Evolutionary conservation across 2,113 vertebrate species (phyloP), one percentile per base, ranked within the genome.

Genomic region (Heliornis fulica): DNA sequence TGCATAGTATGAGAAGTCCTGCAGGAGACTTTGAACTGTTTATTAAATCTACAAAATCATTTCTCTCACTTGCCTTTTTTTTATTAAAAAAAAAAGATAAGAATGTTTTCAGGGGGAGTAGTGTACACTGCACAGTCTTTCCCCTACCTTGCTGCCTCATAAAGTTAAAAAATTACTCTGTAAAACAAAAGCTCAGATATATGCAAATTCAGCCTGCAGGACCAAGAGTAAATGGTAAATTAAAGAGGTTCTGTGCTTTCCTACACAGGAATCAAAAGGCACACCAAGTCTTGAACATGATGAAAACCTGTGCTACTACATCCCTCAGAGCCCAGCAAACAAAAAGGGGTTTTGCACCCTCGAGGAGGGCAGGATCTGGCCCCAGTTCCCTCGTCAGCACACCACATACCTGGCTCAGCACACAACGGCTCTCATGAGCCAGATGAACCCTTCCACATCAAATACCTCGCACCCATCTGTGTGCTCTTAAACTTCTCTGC

Each of bases 31-130:
- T 97, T 95, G 97, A 98, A 97, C 96, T 89, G 93, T 94, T 97
- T 97, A 97, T 98, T 96, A 97, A 97, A 92, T 90, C 94, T 97
- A 90, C 93, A 81, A 89, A 97, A 96, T 97, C 59, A 97, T 96
- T 93, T 96, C 95, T 98, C 69, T 96, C 89, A 48, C 90, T 91
- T 92, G 80, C 31, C 19, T 54, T 81, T 95, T 90, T 28, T 40
- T 28, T 51, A 40, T 41, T 86, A 63, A 36, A 50, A 36, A 3
- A 79, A 89, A 51, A 75, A 95, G 95, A 97, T 64, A 89, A 87
- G 83, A 93, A 68, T 17, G 22, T 40, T n/a, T 96, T 93, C 82
- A 82, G 89, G 86, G 78, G 25, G 50, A 80, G 87, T 93, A 48
- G 79, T 86, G 81, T 20, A 45, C 28, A 48, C 22, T 88, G 51